Evolutionary conservation across 2,113 vertebrate genomes (phyloP).

Genomic region (Myotis yumanensis): DNA sequence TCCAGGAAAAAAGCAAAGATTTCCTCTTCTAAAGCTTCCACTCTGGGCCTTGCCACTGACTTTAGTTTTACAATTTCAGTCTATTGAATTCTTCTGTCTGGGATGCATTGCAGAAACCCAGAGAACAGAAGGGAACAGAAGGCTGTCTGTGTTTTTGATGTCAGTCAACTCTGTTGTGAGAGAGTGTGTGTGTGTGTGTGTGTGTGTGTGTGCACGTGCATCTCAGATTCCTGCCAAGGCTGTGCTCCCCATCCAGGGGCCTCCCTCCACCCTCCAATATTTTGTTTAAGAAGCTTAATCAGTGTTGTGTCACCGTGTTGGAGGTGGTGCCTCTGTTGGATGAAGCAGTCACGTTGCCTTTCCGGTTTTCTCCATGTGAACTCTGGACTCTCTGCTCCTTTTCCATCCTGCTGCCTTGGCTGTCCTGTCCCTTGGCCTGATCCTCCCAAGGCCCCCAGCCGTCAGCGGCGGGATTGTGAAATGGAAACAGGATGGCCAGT

Average conservation of each 20-base stretch:
- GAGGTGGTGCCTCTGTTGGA: neutral
- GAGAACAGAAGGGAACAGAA: slow-evolving; percentile 35
- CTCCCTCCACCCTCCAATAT: neutral
- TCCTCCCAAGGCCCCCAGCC: neutral
- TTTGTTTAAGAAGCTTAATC: neutral
- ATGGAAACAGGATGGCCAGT: neutral
- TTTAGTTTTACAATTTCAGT: slow-evolving; percentile 8
- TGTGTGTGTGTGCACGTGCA: too few species aligned
- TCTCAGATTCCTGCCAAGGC: neutral
- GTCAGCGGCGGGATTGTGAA: neutral
- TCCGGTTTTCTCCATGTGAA: neutral
- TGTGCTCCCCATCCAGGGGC: fast-evolving
- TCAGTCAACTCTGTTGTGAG: neutral
- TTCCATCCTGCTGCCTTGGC: neutral
- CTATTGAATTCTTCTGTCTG: slow-evolving; percentile 19
- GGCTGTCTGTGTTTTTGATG: neutral
- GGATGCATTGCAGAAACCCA: neutral
- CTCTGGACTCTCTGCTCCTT: neutral
- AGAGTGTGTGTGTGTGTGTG: neutral
- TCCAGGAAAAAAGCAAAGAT: slow-evolving; percentile 12
- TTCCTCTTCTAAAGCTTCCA: neutral
- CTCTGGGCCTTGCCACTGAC: neutral
- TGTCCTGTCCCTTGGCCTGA: neutral
- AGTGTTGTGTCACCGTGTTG: fast-evolving
- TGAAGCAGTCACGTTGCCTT: neutral